These are phyloP conservation scores for Calephelis perditalis DNA, from an alignment of 2,888 invertebrate species.

Conservation along the genomic window DNA sequence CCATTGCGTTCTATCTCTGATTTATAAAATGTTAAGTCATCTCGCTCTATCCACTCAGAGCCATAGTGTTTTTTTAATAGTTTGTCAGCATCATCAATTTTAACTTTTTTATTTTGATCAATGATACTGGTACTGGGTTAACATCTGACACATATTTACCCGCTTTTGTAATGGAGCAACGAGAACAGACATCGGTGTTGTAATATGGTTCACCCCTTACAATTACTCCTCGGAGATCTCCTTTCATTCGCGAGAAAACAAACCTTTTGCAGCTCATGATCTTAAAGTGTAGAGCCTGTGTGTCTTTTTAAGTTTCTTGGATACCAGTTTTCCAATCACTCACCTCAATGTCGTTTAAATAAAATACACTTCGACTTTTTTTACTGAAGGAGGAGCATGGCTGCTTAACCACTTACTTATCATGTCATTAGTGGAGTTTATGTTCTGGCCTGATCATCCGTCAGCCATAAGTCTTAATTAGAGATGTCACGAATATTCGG, in stretches of 20 bases:
- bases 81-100: slow-evolving; percentile 17
- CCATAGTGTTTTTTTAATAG: slow-evolving; percentile 18
- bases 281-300: slow-evolving; percentile 17
- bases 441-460: slow-evolving; percentile 12
- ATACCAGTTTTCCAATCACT: slow-evolving; percentile 19
- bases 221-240: slow-evolving; percentile 17
- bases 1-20: slow-evolving; percentile 14
- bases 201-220: slow-evolving; percentile 18
- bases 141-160: slow-evolving; percentile 18
- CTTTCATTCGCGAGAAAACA: slow-evolving; percentile 18
- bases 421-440: slow-evolving; percentile 15
- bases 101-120: slow-evolving; percentile 18
- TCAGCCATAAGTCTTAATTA: slow-evolving; percentile 8
- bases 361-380: slow-evolving; percentile 22
- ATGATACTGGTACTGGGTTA: slow-evolving; percentile 14
- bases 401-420: slow-evolving; percentile 17
- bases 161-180: slow-evolving; percentile 12
- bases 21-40: slow-evolving; percentile 18
- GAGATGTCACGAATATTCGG: too few species aligned
- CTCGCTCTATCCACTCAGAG: slow-evolving; percentile 15
- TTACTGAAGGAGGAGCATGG: slow-evolving; percentile 12
- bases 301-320: slow-evolving; percentile 17
- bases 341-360: slow-evolving; percentile 17
- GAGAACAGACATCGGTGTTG: slow-evolving; percentile 13
- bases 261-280: slow-evolving; percentile 19